Evolutionary conservation across 2,797 vertebrate species (phyloP).

Genomic region (Triplophysa yarkandensis): DNA sequence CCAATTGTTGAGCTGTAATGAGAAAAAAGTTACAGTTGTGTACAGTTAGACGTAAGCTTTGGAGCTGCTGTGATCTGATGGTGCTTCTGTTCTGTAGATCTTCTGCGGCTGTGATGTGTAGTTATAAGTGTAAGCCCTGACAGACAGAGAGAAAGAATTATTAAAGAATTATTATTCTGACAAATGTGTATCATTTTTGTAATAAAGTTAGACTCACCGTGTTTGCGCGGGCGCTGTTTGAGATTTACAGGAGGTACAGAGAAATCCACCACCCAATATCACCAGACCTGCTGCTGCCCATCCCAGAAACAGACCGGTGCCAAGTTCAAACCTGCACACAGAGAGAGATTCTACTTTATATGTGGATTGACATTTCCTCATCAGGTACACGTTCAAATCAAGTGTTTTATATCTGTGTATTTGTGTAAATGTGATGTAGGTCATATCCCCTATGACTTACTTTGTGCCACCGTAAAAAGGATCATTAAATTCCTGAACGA

Average conservation of each 20-base stretch:
- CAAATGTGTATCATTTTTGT: not conserved
- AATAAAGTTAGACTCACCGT: conserved; percentile 15
- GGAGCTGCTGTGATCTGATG: conserved; percentile 51
- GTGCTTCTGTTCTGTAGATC: conserved; percentile 66
- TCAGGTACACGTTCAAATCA: too few species aligned
- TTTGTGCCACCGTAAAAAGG: conserved; percentile 64
- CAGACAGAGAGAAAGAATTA: conserved; percentile 23
- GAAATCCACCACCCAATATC: conserved; percentile 78
- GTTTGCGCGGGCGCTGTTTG: conserved; percentile 30
- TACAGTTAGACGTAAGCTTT: conserved; percentile 74
- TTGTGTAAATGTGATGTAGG: not conserved
- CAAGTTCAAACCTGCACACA: conserved; percentile 81
- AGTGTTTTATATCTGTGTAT: conserved; percentile 11
- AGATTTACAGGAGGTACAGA: conserved; percentile 77
- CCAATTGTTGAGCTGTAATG: not conserved
- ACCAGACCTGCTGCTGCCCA: conserved; percentile 78
- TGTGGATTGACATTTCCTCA: too few species aligned
- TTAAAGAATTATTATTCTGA: not conserved
- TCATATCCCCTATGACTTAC: conserved; percentile 55
- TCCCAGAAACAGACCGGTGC: conserved; percentile 83
- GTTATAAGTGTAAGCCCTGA: conserved; percentile 67
- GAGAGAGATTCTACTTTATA: too few species aligned
- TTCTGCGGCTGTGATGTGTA: conserved; percentile 56
- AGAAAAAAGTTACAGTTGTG: not conserved
- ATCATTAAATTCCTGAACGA: conserved; percentile 73